Evolutionary conservation across 2,113 vertebrate species (phyloP).

Genomic region (Bombycilla garrulus): DNA sequence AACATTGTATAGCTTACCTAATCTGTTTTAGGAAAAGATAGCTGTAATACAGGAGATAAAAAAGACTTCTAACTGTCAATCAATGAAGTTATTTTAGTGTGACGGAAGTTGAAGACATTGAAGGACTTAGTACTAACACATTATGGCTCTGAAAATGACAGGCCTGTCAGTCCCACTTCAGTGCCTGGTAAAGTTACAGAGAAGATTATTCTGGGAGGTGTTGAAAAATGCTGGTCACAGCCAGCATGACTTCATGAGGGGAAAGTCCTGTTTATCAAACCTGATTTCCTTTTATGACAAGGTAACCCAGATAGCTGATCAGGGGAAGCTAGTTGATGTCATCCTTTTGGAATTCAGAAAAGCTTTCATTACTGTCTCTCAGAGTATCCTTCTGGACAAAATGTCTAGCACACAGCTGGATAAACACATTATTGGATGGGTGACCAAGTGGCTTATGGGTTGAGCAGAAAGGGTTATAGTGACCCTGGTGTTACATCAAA

Average conservation of each 20-base stretch:
- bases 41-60: background rate
- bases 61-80: background rate
- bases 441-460: background rate
- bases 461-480: background rate
- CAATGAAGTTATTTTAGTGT: background rate
- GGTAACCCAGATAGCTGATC: background rate
- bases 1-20: background rate
- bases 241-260: rapidly evolving
- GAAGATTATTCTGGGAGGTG: background rate
- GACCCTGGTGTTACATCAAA: background rate
- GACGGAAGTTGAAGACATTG: background rate
- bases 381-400: background rate
- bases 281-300: background rate
- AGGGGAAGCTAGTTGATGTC: background rate
- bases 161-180: background rate
- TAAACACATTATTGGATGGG: background rate
- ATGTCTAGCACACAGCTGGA: background rate
- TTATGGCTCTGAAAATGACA: background rate
- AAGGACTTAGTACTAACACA: background rate
- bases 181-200: background rate
- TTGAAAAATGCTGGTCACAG: too few species aligned
- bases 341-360: background rate
- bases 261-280: background rate
- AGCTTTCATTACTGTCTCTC: background rate
- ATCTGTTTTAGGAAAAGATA: background rate